Conservation (phyloP, 2,797 vertebrate genomes). For the Apogon talboti region DNA sequence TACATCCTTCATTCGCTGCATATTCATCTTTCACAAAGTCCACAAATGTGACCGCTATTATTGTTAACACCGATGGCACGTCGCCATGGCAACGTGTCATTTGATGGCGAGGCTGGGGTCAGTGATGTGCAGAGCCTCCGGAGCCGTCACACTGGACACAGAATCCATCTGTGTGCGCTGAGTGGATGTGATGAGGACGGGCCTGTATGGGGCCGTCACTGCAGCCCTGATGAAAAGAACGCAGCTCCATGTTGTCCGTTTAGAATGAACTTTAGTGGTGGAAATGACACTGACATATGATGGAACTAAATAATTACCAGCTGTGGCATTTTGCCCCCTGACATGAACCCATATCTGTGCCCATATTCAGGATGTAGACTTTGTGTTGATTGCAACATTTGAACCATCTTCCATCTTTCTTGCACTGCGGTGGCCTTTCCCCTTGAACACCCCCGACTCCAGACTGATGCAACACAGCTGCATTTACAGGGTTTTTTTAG, state of each 20-base stretch:
- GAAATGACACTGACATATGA: background rate
- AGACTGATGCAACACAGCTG: too few relatives aligned
- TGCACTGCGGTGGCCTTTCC: too few relatives aligned
- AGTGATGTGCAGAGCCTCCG: constrained; percentile 1
- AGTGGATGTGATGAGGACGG: constrained; percentile 18
- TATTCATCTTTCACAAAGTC: constrained; percentile 13
- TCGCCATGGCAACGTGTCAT: constrained; percentile 35
- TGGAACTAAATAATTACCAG: background rate
- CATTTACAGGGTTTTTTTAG: too few relatives aligned
- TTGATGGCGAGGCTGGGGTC: constrained; percentile 4
- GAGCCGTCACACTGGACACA: constrained; percentile 16
- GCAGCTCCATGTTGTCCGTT: constrained; percentile 14
- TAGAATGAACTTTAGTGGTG: constrained; percentile 5
- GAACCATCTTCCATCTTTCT: too few relatives aligned
- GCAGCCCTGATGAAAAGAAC: constrained; percentile 21
- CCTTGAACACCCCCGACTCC: too few relatives aligned
- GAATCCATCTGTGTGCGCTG: constrained; percentile 13
- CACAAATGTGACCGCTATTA: constrained; percentile 5
- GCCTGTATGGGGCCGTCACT: constrained; percentile 23
- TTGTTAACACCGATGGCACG: constrained; percentile 18
- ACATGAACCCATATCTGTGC: background rate
- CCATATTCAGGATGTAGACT: background rate
- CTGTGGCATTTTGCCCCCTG: background rate
- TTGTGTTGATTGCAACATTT: background rate
- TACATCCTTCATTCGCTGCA: background rate